Evolutionary conservation across 2,797 vertebrate species (phyloP), one percentile per base, ranked within the genome.

Genomic region (Mionectes olivaceus): DNA sequence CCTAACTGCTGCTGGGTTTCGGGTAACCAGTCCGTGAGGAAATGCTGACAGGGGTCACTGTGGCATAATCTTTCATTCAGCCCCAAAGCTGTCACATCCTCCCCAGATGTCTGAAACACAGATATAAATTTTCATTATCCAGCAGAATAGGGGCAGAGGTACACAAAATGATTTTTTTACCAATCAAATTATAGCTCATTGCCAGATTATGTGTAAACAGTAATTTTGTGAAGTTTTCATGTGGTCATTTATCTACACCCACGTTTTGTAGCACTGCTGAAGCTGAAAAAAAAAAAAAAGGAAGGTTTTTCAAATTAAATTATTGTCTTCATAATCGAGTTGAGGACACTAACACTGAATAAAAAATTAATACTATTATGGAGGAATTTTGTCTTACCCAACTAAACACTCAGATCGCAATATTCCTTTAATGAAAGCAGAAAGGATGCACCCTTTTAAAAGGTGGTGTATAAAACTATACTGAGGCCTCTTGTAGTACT

Each of bases 111-210:
- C 98, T 98, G 97, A 97, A 97, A 98, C 97, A 93, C 92, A 98
- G 98, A 98, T 98, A 98, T 98, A 98, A 98, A 98, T 98, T 98
- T 98, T 98, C 98, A 98, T 98, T 98, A 98, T 97, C 97, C 97
- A 85, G 97, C 97, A 98, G 97, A 97, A 98, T 97, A 98, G 98
- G 98, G 98, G 97, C 98, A 98, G 98, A 98, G 98, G 98, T 98
- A 98, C 98, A 98, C 97, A 97, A 98, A 98, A 98, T 98, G 96
- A 98, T 98, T 98, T 98, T 98, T 98, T 98, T 98, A 98, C 98
- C 98, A 98, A 98, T 98, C 98, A 98, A 98, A 98, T 98, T 98
- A 98, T 95, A 98, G 97, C 96, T 97, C 96, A 94, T 98, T 98
- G 98, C 97, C 95, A 98, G 97, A 98, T 98, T 98, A 98, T 96